A percentile compares a stretch with the other conserved stretches of the same genome.
Evolutionary conservation across 2,113 vertebrate species (phyloP).

Genomic region (Aplodontia rufa): DNA sequence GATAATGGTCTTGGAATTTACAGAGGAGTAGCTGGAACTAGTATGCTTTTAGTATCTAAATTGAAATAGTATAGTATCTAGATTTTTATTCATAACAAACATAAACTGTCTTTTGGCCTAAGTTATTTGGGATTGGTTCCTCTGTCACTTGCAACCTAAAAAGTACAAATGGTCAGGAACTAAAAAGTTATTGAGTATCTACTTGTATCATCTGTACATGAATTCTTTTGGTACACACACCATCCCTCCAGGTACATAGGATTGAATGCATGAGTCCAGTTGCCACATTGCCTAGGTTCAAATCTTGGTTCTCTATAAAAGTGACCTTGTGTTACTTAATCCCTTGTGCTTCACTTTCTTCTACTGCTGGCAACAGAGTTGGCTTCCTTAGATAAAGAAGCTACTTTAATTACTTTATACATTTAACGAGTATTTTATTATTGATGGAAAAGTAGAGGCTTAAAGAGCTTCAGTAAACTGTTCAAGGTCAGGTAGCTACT

Average conservation of each 20-base stretch:
- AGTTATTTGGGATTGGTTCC: background rate
- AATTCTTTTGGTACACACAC: background rate
- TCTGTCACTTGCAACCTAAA: background rate
- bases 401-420: background rate
- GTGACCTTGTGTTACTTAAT: background rate
- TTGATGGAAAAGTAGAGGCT: background rate
- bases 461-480: background rate
- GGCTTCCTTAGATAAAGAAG: background rate
- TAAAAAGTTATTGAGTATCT: background rate
- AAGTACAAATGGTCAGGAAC: background rate
- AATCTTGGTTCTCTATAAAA: background rate
- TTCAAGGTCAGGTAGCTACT: background rate
- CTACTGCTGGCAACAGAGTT: background rate
- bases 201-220: background rate
- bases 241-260: too few species aligned
- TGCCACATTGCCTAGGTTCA: background rate
- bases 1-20: background rate
- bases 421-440: background rate
- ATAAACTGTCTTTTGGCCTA: background rate
- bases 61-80: background rate
- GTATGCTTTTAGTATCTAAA: background rate
- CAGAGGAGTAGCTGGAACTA: background rate
- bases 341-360: background rate
- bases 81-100: background rate
- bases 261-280: background rate